These are phyloP conservation scores for Telmatochromis sp. DNA, from an alignment of 2,113 vertebrate genomes.

Conservation along the genomic window DNA sequence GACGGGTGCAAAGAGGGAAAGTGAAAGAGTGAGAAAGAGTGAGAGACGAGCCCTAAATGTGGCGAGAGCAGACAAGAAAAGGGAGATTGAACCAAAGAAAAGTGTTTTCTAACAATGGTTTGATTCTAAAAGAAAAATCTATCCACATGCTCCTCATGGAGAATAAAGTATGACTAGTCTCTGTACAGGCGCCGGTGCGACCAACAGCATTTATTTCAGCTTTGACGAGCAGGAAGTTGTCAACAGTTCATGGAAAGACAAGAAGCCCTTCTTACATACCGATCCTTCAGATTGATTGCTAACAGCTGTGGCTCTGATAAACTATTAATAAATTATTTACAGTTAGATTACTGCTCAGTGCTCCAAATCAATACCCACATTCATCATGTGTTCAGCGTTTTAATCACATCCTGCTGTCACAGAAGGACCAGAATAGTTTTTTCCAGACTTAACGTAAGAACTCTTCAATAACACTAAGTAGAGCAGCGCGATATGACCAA, in stretches of 20 bases:
- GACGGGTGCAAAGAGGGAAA: constrained; percentile 6
- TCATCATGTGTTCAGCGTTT: background rate
- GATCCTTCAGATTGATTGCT: background rate
- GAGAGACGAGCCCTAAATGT: background rate
- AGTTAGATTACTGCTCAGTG: background rate
- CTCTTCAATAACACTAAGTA: background rate
- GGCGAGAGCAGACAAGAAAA: background rate
- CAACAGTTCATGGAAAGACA: background rate
- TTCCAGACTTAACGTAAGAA: background rate
- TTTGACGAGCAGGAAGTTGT: background rate
- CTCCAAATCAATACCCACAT: background rate
- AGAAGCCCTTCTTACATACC: background rate
- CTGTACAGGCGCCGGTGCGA: background rate
- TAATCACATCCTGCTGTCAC: background rate
- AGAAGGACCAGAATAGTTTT: background rate
- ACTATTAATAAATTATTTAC: background rate
- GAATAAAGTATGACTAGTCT: background rate
- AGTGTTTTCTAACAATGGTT: rapidly evolving
- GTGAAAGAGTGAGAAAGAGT: background rate
- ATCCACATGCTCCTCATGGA: rapidly evolving
- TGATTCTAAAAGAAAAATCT: background rate
- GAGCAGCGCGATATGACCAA: too few species aligned
- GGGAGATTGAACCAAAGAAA: background rate
- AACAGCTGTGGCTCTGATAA: background rate
- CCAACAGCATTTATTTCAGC: background rate